These are phyloP conservation scores for Bhutanitis thaidina DNA, from an alignment of 2,888 invertebrate genomes.

Conservation along the genomic window DNA sequence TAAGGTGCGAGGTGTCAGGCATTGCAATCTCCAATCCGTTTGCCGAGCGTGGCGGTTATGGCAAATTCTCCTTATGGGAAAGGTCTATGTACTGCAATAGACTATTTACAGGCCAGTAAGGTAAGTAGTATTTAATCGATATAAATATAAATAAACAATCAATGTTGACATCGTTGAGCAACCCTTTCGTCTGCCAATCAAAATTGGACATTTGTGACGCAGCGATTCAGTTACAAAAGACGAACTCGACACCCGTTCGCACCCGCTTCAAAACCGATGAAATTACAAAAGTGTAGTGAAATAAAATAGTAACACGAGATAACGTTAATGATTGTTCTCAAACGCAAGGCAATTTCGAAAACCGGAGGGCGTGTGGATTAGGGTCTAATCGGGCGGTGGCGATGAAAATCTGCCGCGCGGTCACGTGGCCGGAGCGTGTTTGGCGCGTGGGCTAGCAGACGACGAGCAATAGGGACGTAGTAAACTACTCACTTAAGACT, in stretches of 20 bases:
- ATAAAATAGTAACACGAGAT: conserved; percentile 66
- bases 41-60: no score
- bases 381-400: conserved; percentile 66
- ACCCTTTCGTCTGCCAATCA: conserved; percentile 40
- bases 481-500: conserved; percentile 1
- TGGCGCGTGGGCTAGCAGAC: conserved; percentile 19
- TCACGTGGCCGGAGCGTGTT: conserved; percentile 34
- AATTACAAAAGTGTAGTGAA: conserved; percentile 43
- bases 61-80: no score
- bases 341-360: conserved; percentile 57
- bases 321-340: conserved; percentile 58
- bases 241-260: conserved; percentile 26
- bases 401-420: conserved; percentile 71
- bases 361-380: conserved; percentile 64
- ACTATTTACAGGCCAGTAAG: no score
- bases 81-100: no score
- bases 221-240: conserved; percentile 25
- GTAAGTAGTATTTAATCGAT: no score
- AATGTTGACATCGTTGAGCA: conserved; percentile 3
- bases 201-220: conserved; percentile 44
- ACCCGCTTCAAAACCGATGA: conserved; percentile 32
- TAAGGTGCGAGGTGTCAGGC: no score
- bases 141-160: no score
- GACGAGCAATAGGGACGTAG: background rate
- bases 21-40: no score